phyloP scores from a whole-genome alignment of 2,888 invertebrate genomes.

The Anarsia innoxiella region DNA sequence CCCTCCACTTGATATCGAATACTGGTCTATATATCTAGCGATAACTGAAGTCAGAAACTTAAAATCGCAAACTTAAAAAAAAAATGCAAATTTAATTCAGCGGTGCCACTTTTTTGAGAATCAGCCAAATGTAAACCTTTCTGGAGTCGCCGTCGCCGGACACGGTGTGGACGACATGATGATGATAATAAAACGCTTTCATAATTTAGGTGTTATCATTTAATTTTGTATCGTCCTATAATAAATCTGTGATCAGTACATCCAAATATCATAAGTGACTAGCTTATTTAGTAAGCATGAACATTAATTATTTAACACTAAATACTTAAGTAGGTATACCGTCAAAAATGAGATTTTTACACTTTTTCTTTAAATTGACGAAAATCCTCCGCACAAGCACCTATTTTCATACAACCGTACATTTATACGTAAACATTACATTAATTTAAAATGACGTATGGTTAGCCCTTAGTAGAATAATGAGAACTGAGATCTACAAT shows the following conservation, averaged over 20 bases:
- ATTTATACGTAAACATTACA: conserved; percentile 32
- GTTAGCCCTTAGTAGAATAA: neutral
- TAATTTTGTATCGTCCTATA: conserved; percentile 48
- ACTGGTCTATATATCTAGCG: no score
- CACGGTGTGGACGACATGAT: no score
- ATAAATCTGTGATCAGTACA: conserved; percentile 65
- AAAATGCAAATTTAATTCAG: no score
- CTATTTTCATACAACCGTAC: conserved; percentile 69
- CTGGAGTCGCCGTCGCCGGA: no score
- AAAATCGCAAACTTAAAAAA: no score
- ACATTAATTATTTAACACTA: conserved; percentile 45
- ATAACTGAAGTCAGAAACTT: no score
- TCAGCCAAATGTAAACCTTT: no score
- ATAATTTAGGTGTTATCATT: conserved; percentile 27
- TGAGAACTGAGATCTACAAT: no score
- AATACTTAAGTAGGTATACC: conserved; percentile 29
- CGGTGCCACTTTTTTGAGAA: no score
- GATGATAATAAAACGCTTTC: neutral
- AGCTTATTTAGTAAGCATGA: conserved; percentile 60
- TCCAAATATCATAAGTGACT: conserved; percentile 56
- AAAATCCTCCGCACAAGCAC: conserved; percentile 67
- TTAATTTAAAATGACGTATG: neutral
- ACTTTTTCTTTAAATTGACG: conserved; percentile 66
- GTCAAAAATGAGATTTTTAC: conserved; percentile 46
- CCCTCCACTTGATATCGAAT: no score